phyloP scores from a whole-genome alignment of 2,888 invertebrate genomes.

The Osmoderma eremita region DNA sequence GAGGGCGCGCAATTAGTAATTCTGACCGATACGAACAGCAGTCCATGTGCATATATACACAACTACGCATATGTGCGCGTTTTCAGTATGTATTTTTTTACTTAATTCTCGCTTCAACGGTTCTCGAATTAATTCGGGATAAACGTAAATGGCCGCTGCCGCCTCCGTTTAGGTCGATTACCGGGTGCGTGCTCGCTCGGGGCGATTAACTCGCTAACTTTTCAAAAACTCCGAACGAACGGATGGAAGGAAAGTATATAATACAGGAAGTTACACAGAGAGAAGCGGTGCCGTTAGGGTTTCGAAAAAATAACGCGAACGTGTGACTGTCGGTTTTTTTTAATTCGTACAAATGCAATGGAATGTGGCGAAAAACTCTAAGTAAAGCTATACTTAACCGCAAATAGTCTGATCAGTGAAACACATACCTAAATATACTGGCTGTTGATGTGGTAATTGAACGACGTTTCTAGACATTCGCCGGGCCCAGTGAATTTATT shows the following conservation, averaged over 20 bases:
- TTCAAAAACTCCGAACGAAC: constrained; percentile 45
- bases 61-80: constrained; percentile 45
- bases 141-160: constrained; percentile 58
- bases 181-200: constrained; percentile 45
- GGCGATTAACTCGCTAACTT: constrained; percentile 56
- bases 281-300: too few relatives aligned
- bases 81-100: constrained; percentile 44
- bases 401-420: too few relatives aligned
- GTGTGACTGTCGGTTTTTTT: too few relatives aligned
- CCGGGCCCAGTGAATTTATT: too few relatives aligned
- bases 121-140: constrained; percentile 57
- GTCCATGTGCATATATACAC: too few relatives aligned
- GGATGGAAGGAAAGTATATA: not conserved
- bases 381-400: too few relatives aligned
- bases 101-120: constrained; percentile 57
- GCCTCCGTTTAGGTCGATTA: constrained; percentile 47
- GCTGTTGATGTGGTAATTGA: too few relatives aligned
- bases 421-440: too few relatives aligned
- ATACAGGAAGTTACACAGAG: not conserved
- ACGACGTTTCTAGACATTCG: too few relatives aligned
- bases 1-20: constrained; percentile 47
- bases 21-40: constrained; percentile 32
- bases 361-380: too few relatives aligned
- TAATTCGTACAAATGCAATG: too few relatives aligned
- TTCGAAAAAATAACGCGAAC: too few relatives aligned